A percentile compares a stretch with the other conserved stretches of the same genome.
phyloP scores from a whole-genome alignment of 2,113 vertebrate species.

The Syngnathus floridae region DNA sequence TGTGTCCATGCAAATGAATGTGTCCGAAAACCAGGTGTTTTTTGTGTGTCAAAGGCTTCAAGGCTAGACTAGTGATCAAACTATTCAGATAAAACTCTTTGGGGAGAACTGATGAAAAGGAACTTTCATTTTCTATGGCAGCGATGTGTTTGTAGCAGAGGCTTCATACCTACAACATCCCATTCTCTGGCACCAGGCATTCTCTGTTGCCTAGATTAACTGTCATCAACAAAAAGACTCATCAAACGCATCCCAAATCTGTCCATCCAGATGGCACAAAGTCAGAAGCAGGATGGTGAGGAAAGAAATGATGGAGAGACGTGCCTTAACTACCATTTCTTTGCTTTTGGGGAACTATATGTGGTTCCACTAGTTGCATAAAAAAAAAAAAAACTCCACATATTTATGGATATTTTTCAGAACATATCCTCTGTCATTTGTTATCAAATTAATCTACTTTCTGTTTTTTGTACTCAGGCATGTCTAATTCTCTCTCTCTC shows the following conservation, averaged over 20 bases:
- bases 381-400: not conserved
- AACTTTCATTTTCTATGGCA: conserved; percentile 23
- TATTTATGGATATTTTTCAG: too few species aligned
- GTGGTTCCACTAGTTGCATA: not conserved
- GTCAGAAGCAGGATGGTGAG: conserved; percentile 27
- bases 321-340: conserved; percentile 18
- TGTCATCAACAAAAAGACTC: conserved; percentile 56
- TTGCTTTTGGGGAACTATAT: conserved; percentile 11
- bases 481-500: not conserved
- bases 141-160: conserved; percentile 24
- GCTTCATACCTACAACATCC: conserved; percentile 36
- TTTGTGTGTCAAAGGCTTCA: conserved; percentile 2
- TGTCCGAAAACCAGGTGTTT: conserved; percentile 9
- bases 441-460: not conserved
- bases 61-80: conserved; percentile 8
- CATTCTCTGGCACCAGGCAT: conserved; percentile 35
- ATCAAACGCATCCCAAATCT: conserved; percentile 53
- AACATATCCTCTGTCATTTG: not conserved
- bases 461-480: not conserved
- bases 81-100: conserved; percentile 10
- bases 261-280: conserved; percentile 63
- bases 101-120: conserved; percentile 20
- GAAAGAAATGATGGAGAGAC: conserved; percentile 26
- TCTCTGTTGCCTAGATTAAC: conserved; percentile 49
- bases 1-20: conserved; percentile 12